A percentile compares a stretch with the other conserved stretches of the same genome.
Evolutionary conservation across 2,797 vertebrate genomes (phyloP).

Genomic region (Tapirus indicus): DNA sequence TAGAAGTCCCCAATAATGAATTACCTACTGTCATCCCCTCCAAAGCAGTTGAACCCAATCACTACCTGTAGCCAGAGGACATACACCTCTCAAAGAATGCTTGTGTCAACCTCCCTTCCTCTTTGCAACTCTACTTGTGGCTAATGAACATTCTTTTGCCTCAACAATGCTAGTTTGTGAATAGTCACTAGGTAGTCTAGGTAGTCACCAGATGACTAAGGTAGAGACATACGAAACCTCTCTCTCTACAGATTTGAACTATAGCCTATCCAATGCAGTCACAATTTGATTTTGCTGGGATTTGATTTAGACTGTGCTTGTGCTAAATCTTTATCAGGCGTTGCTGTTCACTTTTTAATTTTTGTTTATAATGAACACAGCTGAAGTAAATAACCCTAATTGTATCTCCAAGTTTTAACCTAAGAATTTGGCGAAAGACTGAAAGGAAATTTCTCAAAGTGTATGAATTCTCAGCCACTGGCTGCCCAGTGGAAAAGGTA

Average conservation of each 20-base stretch:
- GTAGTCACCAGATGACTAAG: not conserved
- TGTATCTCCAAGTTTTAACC: not conserved
- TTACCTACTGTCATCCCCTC: not conserved
- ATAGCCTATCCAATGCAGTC: not conserved
- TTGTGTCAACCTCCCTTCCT: not conserved
- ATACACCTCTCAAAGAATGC: not conserved
- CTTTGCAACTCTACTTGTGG: not conserved
- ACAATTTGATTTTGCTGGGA: not conserved
- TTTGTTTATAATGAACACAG: conserved; percentile 5
- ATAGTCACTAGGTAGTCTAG: not conserved
- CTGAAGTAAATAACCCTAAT: conserved; percentile 17
- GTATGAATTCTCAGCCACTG: not conserved
- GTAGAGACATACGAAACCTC: not conserved
- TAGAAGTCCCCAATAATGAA: not conserved
- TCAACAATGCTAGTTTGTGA: not conserved
- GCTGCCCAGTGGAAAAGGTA: not conserved
- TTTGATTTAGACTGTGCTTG: not conserved
- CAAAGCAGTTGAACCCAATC: not conserved
- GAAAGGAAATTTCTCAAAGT: conserved; percentile 31
- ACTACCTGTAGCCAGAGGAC: too few relatives aligned
- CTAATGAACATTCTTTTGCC: not conserved
- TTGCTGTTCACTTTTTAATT: conserved; percentile 13
- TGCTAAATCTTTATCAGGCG: not conserved
- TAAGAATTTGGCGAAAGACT: not conserved
- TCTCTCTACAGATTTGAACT: not conserved